Evolutionary conservation across 1,140 invertebrate species (phyloP).

Genomic region (Parapsyche elsis): DNA sequence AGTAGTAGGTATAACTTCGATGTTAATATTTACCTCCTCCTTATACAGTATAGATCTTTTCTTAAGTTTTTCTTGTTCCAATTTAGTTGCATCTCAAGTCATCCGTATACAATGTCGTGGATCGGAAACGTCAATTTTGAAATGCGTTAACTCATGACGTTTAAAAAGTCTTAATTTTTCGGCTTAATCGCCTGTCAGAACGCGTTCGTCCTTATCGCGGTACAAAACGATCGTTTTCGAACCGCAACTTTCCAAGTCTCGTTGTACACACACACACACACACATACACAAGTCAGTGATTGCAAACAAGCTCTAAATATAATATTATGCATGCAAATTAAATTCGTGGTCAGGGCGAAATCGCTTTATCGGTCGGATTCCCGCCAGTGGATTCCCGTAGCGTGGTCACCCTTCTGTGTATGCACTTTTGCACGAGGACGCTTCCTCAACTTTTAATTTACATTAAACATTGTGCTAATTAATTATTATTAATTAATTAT

Average conservation of each 20-base stretch:
- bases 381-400: neutral
- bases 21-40: too few species aligned
- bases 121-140: neutral
- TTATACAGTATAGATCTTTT: too few species aligned
- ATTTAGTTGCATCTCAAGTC: too few species aligned
- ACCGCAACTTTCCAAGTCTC: neutral
- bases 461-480: too few species aligned
- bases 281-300: neutral
- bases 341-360: conserved; percentile 22
- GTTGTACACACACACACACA: neutral
- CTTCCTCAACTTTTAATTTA: neutral
- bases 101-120: too few species aligned
- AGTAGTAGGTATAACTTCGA: too few species aligned
- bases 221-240: conserved; percentile 9
- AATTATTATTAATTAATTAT: too few species aligned
- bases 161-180: conserved; percentile 5
- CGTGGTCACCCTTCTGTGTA: neutral
- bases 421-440: neutral
- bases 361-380: conserved; percentile 21
- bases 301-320: conserved; percentile 3
- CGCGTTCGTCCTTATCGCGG: neutral
- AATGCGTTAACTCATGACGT: conserved; percentile 27
- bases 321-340: conserved; percentile 47
- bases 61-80: too few species aligned
- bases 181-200: conserved; percentile 4